Conservation (phyloP, 2,888 invertebrate species). For the Noctua janthina region DNA sequence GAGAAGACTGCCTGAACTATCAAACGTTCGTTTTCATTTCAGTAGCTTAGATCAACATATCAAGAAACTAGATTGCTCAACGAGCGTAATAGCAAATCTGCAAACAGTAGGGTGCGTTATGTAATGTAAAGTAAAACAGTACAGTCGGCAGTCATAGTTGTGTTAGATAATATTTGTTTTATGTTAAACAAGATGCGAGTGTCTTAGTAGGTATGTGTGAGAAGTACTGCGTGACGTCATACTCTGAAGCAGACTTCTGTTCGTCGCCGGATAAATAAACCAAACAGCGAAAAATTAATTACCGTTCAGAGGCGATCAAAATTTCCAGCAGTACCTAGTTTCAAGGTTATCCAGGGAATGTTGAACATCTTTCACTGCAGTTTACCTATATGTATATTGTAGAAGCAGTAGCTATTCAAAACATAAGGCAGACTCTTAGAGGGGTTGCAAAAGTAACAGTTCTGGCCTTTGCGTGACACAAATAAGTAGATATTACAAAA, state of each 20-base stretch:
- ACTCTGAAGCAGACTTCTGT: constrained; percentile 12
- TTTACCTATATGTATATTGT: neutral
- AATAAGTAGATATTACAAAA: neutral
- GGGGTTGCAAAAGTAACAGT: neutral
- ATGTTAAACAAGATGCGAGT: constrained; percentile 53
- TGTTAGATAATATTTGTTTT: constrained; percentile 66
- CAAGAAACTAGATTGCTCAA: constrained; percentile 55
- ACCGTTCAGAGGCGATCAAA: neutral
- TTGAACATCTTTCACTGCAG: neutral
- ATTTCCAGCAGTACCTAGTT: neutral
- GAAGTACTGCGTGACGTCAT: constrained; percentile 56
- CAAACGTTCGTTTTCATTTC: constrained; percentile 25
- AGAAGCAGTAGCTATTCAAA: neutral
- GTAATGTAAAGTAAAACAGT: constrained; percentile 57
- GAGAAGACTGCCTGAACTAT: neutral
- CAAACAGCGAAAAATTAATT: neutral
- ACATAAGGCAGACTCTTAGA: neutral
- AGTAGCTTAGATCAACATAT: constrained; percentile 47
- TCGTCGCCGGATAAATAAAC: constrained; percentile 29
- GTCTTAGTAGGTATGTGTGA: constrained; percentile 26
- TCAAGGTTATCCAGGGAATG: neutral
- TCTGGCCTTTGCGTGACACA: neutral
- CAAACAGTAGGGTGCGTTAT: constrained; percentile 55
- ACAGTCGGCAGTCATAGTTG: constrained; percentile 40
- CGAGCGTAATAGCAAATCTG: constrained; percentile 44